Conservation (phyloP, 1,140 invertebrate species). For the Adoxophyes honmai region DNA sequence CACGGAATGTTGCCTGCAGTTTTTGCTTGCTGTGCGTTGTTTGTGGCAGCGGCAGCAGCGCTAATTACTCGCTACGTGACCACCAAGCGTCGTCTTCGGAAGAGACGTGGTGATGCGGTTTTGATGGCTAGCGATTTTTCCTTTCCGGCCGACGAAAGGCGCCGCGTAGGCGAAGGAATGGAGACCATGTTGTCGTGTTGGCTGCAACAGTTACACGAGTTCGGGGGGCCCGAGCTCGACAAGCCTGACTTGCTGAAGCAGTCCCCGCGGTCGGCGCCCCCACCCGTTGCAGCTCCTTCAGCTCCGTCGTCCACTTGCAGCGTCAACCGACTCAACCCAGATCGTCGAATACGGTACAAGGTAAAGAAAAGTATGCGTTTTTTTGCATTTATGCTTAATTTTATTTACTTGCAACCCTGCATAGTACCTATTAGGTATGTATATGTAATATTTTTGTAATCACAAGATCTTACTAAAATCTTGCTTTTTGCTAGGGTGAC, state of each 20-base stretch:
- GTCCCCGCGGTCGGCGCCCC: constrained; percentile 67
- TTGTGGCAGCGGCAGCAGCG: constrained; percentile 23
- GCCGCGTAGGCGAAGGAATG: constrained; percentile 85
- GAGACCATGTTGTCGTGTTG: constrained; percentile 89
- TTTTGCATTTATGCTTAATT: too few species aligned
- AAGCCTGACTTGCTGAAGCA: constrained; percentile 89
- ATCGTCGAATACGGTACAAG: constrained; percentile 87
- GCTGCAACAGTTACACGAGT: constrained; percentile 88
- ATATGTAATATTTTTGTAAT: too few species aligned
- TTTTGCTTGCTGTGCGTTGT: constrained; percentile 13
- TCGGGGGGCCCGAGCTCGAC: constrained; percentile 87
- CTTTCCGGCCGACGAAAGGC: constrained; percentile 51
- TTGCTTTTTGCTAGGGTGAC: constrained; percentile 83
- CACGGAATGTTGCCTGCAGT: constrained; percentile 2
- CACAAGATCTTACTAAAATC: too few species aligned
- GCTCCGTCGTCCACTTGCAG: constrained; percentile 80
- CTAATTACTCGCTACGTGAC: constrained; percentile 23
- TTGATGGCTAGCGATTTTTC: constrained; percentile 43
- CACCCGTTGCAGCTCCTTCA: constrained; percentile 69
- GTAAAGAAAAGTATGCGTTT: too few species aligned
- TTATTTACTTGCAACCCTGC: neutral
- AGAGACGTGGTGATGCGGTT: constrained; percentile 26
- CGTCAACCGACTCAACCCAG: constrained; percentile 81
- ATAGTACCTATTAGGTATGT: neutral
- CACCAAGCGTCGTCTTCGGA: constrained; percentile 21